A percentile compares a stretch with the other conserved stretches of the same genome.
phyloP scores from a whole-genome alignment of 2,113 vertebrate genomes.

The Labeo catla region DNA sequence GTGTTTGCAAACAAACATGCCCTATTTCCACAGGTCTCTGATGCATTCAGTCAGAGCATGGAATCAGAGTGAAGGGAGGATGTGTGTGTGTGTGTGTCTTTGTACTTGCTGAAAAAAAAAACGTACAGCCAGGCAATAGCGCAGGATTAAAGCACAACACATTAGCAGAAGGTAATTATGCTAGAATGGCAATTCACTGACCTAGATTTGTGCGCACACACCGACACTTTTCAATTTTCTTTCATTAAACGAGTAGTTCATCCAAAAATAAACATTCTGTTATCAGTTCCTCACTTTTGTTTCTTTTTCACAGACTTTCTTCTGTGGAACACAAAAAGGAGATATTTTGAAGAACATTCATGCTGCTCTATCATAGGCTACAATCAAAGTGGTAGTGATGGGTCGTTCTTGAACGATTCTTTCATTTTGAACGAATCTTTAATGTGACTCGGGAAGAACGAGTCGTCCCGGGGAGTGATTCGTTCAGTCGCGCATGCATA shows the following conservation, averaged over 20 bases:
- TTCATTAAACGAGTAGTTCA: constrained; percentile 62
- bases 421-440: no score
- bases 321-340: neutral
- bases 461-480: no score
- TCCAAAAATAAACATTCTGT: neutral
- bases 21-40: constrained; percentile 44
- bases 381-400: no score
- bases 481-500: no score
- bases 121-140: constrained; percentile 63
- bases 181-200: constrained; percentile 64
- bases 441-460: no score
- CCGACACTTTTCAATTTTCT: constrained; percentile 71
- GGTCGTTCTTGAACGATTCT: no score
- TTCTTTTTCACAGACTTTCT: neutral
- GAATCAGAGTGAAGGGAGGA: neutral
- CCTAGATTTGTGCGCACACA: constrained; percentile 69
- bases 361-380: neutral
- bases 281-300: neutral
- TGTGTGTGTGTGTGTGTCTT: neutral
- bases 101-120: neutral
- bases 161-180: constrained; percentile 72
- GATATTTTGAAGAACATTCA: neutral
- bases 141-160: constrained; percentile 69
- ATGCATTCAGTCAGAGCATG: constrained; percentile 25
- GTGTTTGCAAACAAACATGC: constrained; percentile 38